These are phyloP conservation scores for Micronycteris hirsuta DNA, from an alignment of 2,113 vertebrate species.

Conservation along the genomic window DNA sequence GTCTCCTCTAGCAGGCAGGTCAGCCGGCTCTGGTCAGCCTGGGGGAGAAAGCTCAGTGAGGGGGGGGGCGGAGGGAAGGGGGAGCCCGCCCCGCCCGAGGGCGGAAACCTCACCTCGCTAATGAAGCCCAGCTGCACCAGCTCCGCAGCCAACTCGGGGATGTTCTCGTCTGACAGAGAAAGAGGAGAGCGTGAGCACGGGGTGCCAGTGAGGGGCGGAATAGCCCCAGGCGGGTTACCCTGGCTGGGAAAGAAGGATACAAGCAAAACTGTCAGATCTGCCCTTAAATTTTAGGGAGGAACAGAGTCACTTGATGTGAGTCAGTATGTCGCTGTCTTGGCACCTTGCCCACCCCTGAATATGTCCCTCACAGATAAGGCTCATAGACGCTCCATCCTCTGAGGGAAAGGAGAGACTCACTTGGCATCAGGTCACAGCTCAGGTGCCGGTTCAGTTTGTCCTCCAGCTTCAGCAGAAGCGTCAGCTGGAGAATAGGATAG, in stretches of 20 bases:
- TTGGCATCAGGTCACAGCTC: constrained; percentile 97
- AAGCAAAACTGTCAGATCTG: background rate
- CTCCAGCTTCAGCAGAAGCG: constrained; percentile 96
- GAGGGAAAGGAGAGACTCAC: constrained; percentile 80
- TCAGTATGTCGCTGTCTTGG: background rate
- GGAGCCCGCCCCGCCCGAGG: background rate
- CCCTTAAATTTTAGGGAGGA: background rate
- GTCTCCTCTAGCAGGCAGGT: constrained; percentile 97
- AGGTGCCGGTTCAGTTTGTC: constrained; percentile 98
- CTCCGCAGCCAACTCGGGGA: constrained; percentile 95
- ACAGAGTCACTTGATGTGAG: background rate
- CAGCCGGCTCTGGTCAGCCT: constrained; percentile 95
- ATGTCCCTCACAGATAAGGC: background rate
- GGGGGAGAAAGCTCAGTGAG: constrained; percentile 37
- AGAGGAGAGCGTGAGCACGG: background rate
- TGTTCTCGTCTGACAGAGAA: constrained; percentile 90
- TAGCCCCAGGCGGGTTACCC: background rate
- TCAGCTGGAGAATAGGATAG: constrained; percentile 84
- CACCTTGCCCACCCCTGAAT: background rate
- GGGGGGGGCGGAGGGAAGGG: accelerated
- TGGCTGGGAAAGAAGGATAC: background rate
- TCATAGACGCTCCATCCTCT: background rate
- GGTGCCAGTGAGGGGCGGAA: background rate
- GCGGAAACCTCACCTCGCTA: constrained; percentile 88
- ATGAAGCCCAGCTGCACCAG: constrained; percentile 98